phyloP scores from a whole-genome alignment of 2,797 vertebrate genomes.

The Ctenopoma kingsleyae region DNA sequence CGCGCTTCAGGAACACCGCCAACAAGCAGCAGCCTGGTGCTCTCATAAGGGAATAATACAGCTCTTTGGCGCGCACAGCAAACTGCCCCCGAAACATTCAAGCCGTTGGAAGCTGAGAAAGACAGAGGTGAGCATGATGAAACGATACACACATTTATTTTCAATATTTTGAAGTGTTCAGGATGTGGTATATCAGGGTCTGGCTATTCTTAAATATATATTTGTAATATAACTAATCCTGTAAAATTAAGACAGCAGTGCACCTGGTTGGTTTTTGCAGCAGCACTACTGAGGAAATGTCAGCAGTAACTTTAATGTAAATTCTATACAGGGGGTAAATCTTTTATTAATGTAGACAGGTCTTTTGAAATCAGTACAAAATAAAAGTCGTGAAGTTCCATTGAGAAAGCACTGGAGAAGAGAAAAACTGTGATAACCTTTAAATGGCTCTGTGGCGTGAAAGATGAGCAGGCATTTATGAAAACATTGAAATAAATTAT shows the following conservation, averaged over 20 bases:
- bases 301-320: no score
- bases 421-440: background rate
- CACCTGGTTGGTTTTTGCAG: no score
- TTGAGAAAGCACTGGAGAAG: background rate
- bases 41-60: slow-evolving; percentile 69
- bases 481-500: slow-evolving; percentile 1
- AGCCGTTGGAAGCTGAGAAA: slow-evolving; percentile 40
- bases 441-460: background rate
- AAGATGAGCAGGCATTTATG: background rate
- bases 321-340: no score
- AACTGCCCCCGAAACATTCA: slow-evolving; percentile 11
- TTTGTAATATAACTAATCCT: no score
- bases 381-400: background rate
- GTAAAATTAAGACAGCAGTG: no score
- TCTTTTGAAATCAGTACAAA: background rate
- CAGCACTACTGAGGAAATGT: no score
- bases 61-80: slow-evolving; percentile 25
- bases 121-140: slow-evolving; percentile 59
- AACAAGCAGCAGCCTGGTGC: slow-evolving; percentile 46
- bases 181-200: background rate
- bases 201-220: no score
- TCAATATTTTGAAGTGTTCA: background rate
- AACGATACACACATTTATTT: background rate
- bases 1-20: slow-evolving; percentile 63
- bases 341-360: no score